Evolutionary conservation across 2,888 invertebrate species (phyloP), one percentile per base, ranked within the genome.

Genomic region (Eristalis intricaria): DNA sequence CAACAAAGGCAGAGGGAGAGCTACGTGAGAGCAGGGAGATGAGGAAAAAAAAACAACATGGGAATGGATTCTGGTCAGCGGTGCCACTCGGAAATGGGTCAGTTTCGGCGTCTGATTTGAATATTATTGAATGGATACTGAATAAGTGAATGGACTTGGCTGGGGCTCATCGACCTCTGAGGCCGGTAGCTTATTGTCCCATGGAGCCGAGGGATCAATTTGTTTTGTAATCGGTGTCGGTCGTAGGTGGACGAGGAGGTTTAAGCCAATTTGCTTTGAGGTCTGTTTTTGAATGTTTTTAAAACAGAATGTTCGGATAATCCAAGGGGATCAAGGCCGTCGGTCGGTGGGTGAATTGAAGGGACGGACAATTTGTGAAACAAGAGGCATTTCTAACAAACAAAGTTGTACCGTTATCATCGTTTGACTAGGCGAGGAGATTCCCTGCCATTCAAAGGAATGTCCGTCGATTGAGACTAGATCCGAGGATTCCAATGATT

Each of bases 71-170:
- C 82, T 82, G 78, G 82, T 82, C 82, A 82, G 69, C 79, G 63
- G 70, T 79, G 75, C 69, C 26, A 68, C 69, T 56, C 64, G 68
- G 76, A 84, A 71, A 84, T 87, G 76, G 84, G 87, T 87, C 87
- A 83, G 22, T 80, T 71, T 82, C 61, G 70, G 74, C 74, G 73
- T 74, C 74, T 74, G 73, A 83, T 86, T 86, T 86, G 70, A 86
- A 86, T 86, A 75, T 83, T 75, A 75, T 79, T 86, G 83, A 86
- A 86, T 86, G 77, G 76, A 50, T 40, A 38, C 70, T 38, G 60
- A 60, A 13, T 26, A 26, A 60, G 26, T 60, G 60, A 60, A 60
- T 60, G 60, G 50, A 19, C 50, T 50, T 19, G 19, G 50, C 7
- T 4, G 19, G 19, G 50, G 50, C 50, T 50, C 19, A 19, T 50